Conservation (phyloP, 2,888 invertebrate species). For the Arge pagana region DNA sequence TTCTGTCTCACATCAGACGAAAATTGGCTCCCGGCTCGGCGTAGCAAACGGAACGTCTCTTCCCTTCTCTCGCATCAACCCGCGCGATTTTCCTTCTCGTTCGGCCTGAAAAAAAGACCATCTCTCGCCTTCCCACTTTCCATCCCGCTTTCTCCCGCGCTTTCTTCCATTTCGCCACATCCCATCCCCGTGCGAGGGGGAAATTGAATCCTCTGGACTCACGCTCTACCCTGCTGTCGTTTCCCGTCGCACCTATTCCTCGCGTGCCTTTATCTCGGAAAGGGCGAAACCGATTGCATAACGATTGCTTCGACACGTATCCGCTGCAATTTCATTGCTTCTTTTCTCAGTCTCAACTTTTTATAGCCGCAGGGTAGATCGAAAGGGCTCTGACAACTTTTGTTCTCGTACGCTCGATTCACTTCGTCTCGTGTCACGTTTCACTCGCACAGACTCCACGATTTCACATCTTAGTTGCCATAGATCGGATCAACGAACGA, state of each 20-base stretch:
- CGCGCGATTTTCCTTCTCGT: too few species aligned
- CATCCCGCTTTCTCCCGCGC: too few species aligned
- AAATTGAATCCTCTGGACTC: slow-evolving; percentile 16
- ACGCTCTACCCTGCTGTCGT: slow-evolving; percentile 16
- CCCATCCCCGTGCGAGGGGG: slow-evolving; percentile 11
- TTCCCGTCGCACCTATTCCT: slow-evolving; percentile 20
- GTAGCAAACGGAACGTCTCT: slow-evolving; percentile 15
- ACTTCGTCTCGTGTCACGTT: too few species aligned
- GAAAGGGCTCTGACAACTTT: neutral
- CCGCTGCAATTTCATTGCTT: slow-evolving; percentile 11
- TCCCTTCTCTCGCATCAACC: slow-evolving; percentile 27
- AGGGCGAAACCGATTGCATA: slow-evolving; percentile 18
- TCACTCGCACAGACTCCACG: too few species aligned
- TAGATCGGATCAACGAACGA: too few species aligned
- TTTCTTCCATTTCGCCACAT: slow-evolving; percentile 6
- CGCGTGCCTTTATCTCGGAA: slow-evolving; percentile 12
- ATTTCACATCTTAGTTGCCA: too few species aligned
- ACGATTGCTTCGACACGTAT: slow-evolving; percentile 18
- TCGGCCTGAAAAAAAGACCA: too few species aligned
- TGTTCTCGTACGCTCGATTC: too few species aligned
- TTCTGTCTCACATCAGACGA: slow-evolving; percentile 39
- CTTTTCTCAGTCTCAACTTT: neutral
- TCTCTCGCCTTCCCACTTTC: too few species aligned
- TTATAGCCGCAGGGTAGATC: neutral
- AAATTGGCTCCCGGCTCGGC: slow-evolving; percentile 27